Conservation (phyloP, 2,797 vertebrate genomes). For the Melanotaenia parkinsoni region DNA sequence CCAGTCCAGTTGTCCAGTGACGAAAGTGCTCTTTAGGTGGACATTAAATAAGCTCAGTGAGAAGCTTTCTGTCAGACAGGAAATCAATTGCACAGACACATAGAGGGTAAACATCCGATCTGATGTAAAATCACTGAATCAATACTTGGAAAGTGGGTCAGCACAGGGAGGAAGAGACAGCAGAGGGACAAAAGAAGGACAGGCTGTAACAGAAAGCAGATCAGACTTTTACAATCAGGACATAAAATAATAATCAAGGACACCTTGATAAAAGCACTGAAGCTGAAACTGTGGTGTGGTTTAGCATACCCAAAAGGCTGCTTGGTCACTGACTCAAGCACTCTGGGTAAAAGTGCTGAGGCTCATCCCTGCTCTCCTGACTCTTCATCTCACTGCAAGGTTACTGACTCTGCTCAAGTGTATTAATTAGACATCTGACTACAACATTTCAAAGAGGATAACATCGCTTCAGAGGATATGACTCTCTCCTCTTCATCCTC, state of each 20-base stretch:
- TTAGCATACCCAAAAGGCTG: too few species aligned
- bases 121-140: constrained; percentile 53
- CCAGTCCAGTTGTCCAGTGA: background rate
- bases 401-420: constrained; percentile 24
- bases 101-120: constrained; percentile 54
- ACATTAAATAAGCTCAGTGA: constrained; percentile 20
- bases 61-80: constrained; percentile 45
- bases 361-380: background rate
- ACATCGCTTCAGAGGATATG: constrained; percentile 13
- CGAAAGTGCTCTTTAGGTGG: constrained; percentile 4
- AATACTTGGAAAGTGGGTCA: constrained; percentile 69
- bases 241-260: background rate
- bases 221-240: background rate
- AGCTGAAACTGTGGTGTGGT: background rate
- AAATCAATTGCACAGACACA: constrained; percentile 60
- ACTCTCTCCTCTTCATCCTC: background rate
- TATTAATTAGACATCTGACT: constrained; percentile 51
- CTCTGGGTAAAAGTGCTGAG: constrained; percentile 4
- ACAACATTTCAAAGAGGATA: constrained; percentile 33
- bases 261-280: background rate
- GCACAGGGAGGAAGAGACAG: background rate
- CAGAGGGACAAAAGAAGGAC: background rate
- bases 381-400: constrained; percentile 10
- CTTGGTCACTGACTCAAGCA: too few species aligned
- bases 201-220: background rate